Evolutionary conservation across 2,888 invertebrate genomes (phyloP), one percentile per base, ranked within the genome.

Genomic region (Eristalis pertinax): DNA sequence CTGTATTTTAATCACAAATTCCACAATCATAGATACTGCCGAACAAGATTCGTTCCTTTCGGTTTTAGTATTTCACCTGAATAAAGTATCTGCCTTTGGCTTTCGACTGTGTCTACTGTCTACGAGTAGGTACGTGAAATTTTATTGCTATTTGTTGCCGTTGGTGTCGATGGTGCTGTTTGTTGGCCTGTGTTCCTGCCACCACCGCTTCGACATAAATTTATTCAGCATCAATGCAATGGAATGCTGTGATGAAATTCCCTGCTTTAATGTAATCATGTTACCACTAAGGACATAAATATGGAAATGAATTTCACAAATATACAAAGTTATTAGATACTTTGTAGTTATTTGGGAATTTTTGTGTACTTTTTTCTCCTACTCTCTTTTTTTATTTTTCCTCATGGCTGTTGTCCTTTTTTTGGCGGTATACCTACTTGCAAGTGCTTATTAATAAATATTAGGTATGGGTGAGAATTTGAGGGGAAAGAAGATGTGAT

Each of bases 291-390:
- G 77, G 73, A 77, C 65, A 85, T 85, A 85, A 85, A 85, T 85
- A 85, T 85, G 81, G 73, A 85, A 85, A 85, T 85, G 81, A 81
- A 81, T 81, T 85, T 81, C 69, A 41, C 81, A 85, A 81, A 85
- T 85, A 85, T 81, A 85, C 81, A 85, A 81, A 85, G 85, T 85
- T 85, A 77, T 81, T 85, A 81, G 81, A n/a, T n/a, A n/a, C n/a
- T n/a, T n/a, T 81, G 85, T 81, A 85, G 76, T 77, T 73, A 81
- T 85, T 50, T 50, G 19, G 8, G 50, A 50, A 19, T 50, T 50
- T 43, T 43, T 29, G 8, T 19, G 50, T 7, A 19, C 19, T 50
- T 41, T 43, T 29, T 75, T 67, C 72, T 65, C 75, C 43, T 79
- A 50, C 50, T 26, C 43, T 13, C 43, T 76, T 65, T 79, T 69